Base-by-base conservation (phyloP, 2,888 invertebrate species). In the Lathronympha strigana region DNA sequence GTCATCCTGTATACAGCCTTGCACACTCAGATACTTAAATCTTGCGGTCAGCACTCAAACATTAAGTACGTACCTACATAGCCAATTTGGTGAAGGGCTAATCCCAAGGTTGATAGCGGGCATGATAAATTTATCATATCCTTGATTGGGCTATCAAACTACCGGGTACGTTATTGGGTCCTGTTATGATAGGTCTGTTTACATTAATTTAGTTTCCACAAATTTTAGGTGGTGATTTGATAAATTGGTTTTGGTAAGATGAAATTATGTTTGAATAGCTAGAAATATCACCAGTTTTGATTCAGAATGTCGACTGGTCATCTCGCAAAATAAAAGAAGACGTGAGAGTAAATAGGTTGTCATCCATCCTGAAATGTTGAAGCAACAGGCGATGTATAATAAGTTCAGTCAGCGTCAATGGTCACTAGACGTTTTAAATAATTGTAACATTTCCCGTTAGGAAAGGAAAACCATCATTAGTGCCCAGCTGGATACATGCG, bases 31-130 rank as follows among this genome's bases (percentile, higher is more conserved):
- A n/a, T n/a, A n/a, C n/a, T n/a, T n/a, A n/a, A n/a, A n/a, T n/a
- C n/a, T n/a, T n/a, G n/a, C n/a, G n/a, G n/a, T n/a, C n/a, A n/a
- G n/a, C n/a, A n/a, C n/a, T n/a, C n/a, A n/a, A 19, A 40, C 40
- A 13, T 43, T 19, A 19, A 43, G n/a, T n/a, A n/a, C n/a, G n/a
- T n/a, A n/a, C n/a, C n/a, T 43, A 43, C 40, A 28, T 28, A 55
- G 11, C 38, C 19, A 55, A 43, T 43, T 57, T 57, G 53, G 53
- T 54, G 31, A 57, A 57, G 57, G 57, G 57, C 31, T 45, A 57
- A 55, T 31, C 43, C 40, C 57, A 57, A 45, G 57, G 57, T 4
- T 13, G 31, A 43, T 31, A 45, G 43, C 43, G 28, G 43, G 19
- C n/a, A 31, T 19, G 31, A 31, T 40, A 55, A 54, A 33, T 13